Percentiles rank a stretch among this genome's conserved stretches.
These are phyloP conservation scores for Gadus macrocephalus DNA, from an alignment of 2,113 vertebrate species.

Conservation along the genomic window DNA sequence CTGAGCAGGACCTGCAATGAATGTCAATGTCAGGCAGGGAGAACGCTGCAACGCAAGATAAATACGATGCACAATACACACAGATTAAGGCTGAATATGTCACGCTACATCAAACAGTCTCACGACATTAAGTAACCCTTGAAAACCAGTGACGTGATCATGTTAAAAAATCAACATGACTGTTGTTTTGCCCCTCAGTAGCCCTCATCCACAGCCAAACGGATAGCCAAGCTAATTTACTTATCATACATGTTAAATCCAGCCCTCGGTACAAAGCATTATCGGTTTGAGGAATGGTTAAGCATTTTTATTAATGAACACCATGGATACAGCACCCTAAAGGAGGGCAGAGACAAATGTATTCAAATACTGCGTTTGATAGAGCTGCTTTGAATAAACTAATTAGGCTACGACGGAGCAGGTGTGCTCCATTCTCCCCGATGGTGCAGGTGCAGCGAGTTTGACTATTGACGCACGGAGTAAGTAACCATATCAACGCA, in stretches of 20 bases:
- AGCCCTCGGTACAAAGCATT: no score
- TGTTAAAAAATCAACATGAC: conserved; percentile 54
- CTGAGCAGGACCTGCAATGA: conserved; percentile 65
- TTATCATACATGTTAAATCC: conserved; percentile 57
- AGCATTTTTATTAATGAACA: background rate
- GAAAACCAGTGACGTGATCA: conserved; percentile 62
- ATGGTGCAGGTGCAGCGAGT: conserved; percentile 59
- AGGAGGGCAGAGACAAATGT: conserved; percentile 40
- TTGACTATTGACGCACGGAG: conserved; percentile 38
- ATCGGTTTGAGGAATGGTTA: no score
- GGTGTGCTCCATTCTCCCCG: conserved; percentile 44
- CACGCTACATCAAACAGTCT: conserved; percentile 62
- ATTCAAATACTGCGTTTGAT: conserved; percentile 35
- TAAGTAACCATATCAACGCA: conserved; percentile 45
- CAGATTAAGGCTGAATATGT: conserved; percentile 71
- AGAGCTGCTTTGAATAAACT: conserved; percentile 53
- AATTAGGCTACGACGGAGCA: conserved; percentile 57
- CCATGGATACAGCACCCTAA: conserved; percentile 8
- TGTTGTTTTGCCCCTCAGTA: conserved; percentile 12
- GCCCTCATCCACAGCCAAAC: conserved; percentile 31
- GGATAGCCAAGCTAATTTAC: conserved; percentile 43
- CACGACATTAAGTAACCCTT: conserved; percentile 68
- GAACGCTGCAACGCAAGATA: conserved; percentile 67
- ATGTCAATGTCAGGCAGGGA: conserved; percentile 69
- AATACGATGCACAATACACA: conserved; percentile 69